A percentile compares a stretch with the other conserved stretches of the same genome.
Evolutionary conservation across 2,113 vertebrate species (phyloP).

Genomic region (Columbina picui): DNA sequence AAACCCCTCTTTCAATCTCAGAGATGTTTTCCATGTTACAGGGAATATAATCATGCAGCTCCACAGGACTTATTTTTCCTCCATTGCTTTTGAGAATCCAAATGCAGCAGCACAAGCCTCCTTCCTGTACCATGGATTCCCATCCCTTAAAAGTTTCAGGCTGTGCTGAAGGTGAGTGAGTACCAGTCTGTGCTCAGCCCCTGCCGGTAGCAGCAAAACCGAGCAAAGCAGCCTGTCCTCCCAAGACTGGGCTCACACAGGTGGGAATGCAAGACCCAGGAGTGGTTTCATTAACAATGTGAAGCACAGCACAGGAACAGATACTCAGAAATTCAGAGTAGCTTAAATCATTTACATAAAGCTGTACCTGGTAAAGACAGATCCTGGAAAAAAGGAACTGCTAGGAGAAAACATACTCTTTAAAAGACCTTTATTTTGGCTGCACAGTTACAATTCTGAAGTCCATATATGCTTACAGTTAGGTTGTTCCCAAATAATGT

Average conservation of each 20-base stretch:
- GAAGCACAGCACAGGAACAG: background rate
- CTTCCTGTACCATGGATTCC: background rate
- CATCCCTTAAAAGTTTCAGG: background rate
- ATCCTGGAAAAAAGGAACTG: background rate
- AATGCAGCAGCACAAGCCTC: background rate
- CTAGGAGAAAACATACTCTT: background rate
- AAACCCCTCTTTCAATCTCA: background rate
- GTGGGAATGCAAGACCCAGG: background rate
- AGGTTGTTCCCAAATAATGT: constrained; percentile 58
- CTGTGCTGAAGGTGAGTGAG: background rate
- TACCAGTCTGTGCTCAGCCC: background rate
- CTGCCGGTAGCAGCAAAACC: background rate
- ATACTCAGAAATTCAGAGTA: background rate
- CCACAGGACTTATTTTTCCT: background rate
- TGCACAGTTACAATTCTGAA: constrained; percentile 49
- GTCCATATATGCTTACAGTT: constrained; percentile 28
- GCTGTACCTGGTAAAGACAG: background rate
- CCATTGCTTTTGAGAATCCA: background rate
- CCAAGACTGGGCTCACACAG: background rate
- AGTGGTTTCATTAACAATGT: background rate
- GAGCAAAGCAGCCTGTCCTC: background rate
- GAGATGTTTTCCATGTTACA: background rate
- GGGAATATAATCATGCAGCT: background rate
- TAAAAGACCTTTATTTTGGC: constrained; percentile 76
- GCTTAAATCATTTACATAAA: background rate